These are phyloP conservation scores for Alces alces DNA, from an alignment of 2,113 vertebrate genomes.

Conservation along the genomic window DNA sequence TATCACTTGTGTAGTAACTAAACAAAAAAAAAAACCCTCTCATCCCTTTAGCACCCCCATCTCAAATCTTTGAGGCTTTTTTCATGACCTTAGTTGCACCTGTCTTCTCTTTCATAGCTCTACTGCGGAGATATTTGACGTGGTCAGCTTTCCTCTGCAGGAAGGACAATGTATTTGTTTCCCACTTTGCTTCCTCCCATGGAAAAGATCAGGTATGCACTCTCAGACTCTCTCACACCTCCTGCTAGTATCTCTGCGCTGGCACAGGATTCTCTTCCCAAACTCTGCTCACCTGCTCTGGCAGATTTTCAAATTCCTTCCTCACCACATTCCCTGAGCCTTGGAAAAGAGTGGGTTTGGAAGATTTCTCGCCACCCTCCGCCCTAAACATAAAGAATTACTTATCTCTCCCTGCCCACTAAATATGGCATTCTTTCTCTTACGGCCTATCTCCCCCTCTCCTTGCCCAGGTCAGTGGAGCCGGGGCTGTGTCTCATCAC, in stretches of 20 bases:
- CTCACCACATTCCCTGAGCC: not conserved
- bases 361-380: constrained; percentile 36
- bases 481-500: not conserved
- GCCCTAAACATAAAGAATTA: constrained; percentile 36
- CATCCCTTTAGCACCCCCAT: not conserved
- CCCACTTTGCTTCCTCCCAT: not conserved
- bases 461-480: not conserved
- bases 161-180: accelerated
- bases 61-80: not conserved
- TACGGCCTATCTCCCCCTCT: not conserved
- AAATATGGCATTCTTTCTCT: not conserved
- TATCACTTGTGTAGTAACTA: not conserved
- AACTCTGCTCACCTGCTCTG: constrained; percentile 44
- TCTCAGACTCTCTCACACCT: not conserved
- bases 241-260: not conserved
- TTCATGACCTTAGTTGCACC: accelerated
- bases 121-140: accelerated
- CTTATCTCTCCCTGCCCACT: not conserved
- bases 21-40: not conserved
- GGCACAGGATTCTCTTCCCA: not conserved
- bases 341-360: constrained; percentile 39
- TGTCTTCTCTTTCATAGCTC: not conserved
- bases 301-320: not conserved
- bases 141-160: not conserved
- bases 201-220: not conserved